Conservation (phyloP, 2,888 invertebrate genomes). For the Hesperia comma region DNA sequence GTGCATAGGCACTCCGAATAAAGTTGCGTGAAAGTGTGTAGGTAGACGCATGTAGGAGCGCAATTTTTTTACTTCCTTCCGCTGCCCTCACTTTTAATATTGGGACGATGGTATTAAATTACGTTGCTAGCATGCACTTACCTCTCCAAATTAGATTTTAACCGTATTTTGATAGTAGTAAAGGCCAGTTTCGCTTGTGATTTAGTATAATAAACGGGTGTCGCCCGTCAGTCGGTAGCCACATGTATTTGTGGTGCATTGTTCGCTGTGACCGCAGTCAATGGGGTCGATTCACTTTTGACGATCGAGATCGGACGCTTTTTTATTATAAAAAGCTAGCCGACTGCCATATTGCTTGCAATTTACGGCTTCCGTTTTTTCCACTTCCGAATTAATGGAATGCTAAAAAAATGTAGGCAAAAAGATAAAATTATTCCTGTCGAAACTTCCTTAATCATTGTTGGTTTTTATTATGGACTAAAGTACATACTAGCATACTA, state of each 20-base stretch:
- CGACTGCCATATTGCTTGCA: slow-evolving; percentile 70
- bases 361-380: slow-evolving; percentile 74
- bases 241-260: slow-evolving; percentile 73
- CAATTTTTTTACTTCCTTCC: slow-evolving; percentile 81
- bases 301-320: slow-evolving; percentile 65
- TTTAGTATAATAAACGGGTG: slow-evolving; percentile 50
- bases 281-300: slow-evolving; percentile 60
- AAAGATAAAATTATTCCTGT: not conserved
- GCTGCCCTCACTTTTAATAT: slow-evolving; percentile 77
- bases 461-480: no score
- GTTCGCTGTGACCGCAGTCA: slow-evolving; percentile 73
- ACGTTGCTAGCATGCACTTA: slow-evolving; percentile 52
- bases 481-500: no score
- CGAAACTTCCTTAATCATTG: not conserved
- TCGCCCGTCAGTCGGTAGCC: slow-evolving; percentile 78
- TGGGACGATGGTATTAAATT: slow-evolving; percentile 80
- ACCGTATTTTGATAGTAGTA: slow-evolving; percentile 41
- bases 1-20: slow-evolving; percentile 69
- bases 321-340: slow-evolving; percentile 62
- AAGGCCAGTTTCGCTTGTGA: slow-evolving; percentile 46
- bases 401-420: slow-evolving; percentile 20
- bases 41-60: slow-evolving; percentile 69
- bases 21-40: slow-evolving; percentile 74
- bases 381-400: slow-evolving; percentile 62
- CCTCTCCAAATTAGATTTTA: slow-evolving; percentile 38